phyloP scores from a whole-genome alignment of 2,113 vertebrate genomes.

The Tamias sibiricus region DNA sequence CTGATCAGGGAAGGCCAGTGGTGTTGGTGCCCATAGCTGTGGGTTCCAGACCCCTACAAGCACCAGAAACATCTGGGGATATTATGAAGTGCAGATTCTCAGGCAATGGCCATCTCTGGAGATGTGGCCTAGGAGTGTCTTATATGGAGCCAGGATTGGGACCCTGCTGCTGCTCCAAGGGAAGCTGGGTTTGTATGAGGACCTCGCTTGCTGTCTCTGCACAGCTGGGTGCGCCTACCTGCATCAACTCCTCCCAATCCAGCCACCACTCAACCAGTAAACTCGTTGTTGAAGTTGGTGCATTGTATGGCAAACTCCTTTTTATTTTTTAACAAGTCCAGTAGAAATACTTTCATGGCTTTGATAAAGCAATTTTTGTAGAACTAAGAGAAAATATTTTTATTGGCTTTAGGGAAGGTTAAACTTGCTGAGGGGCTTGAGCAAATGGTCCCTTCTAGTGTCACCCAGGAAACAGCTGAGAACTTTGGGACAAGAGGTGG shows the following conservation, averaged over 20 bases:
- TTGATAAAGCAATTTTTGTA: neutral
- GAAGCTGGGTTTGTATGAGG: neutral
- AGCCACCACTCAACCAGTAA: neutral
- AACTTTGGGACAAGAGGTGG: neutral
- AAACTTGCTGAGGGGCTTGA: neutral
- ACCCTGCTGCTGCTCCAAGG: neutral
- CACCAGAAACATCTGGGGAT: neutral
- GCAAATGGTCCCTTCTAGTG: neutral
- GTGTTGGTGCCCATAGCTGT: neutral
- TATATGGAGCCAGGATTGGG: neutral
- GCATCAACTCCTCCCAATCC: neutral
- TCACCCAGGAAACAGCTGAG: neutral
- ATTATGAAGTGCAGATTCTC: neutral
- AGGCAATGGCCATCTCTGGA: neutral
- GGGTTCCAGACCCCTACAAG: neutral
- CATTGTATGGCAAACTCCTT: neutral
- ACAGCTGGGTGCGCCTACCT: neutral
- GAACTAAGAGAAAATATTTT: constrained; percentile 11
- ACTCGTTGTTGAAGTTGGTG: neutral
- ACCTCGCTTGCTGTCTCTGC: neutral
- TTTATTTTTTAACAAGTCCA: neutral
- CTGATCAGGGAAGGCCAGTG: too few species aligned
- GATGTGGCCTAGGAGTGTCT: neutral
- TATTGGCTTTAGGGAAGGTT: neutral
- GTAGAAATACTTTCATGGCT: neutral